phyloP scores from a whole-genome alignment of 1,140 invertebrate genomes.

The Rhopalosiphum maidis region DNA sequence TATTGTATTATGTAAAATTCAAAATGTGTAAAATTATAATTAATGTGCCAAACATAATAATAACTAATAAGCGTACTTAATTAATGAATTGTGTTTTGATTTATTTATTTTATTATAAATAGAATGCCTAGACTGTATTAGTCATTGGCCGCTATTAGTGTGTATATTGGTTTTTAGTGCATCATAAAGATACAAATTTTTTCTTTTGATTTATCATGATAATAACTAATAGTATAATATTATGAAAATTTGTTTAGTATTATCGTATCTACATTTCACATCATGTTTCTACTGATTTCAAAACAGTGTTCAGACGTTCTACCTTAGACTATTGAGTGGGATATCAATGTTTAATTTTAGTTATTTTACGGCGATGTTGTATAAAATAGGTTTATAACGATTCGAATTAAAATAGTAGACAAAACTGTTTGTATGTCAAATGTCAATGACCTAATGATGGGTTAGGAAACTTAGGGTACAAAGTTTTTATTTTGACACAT shows the following conservation, averaged over 20 bases:
- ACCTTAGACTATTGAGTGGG: neutral
- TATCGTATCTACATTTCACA: neutral
- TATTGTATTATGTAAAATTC: neutral
- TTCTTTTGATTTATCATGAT: too few relatives aligned
- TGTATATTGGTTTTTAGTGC: too few relatives aligned
- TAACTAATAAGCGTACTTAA: neutral
- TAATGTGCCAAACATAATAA: neutral
- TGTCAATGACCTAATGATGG: neutral
- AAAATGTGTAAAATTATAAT: neutral
- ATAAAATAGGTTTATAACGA: neutral
- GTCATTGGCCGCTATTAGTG: too few relatives aligned
- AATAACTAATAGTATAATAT: neutral
- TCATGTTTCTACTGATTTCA: neutral
- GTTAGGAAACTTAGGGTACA: neutral
- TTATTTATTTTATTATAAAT: too few relatives aligned
- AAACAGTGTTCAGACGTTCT: neutral
- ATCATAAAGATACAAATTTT: too few relatives aligned
- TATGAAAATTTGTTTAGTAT: neutral
- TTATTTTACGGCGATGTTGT: neutral
- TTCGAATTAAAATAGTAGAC: neutral
- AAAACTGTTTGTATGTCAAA: neutral
- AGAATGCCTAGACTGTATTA: too few relatives aligned
- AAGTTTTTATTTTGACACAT: neutral
- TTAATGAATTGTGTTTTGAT: neutral
- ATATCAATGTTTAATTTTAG: neutral